Evolutionary conservation across 1,140 invertebrate genomes (phyloP), one percentile per base, ranked within the genome.

Genomic region (Anoplolepis gracilipes): DNA sequence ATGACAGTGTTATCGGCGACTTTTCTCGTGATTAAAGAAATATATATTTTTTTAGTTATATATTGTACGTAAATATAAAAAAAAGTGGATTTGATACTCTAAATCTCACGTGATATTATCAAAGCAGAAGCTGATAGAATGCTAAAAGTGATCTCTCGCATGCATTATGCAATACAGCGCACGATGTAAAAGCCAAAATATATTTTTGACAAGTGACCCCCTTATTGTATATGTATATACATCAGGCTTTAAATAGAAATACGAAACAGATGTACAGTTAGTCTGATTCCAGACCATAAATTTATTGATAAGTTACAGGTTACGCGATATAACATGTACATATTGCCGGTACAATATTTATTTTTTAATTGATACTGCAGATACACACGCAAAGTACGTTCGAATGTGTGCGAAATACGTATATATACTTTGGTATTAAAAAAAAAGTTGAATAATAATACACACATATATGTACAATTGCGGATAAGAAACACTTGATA

Each of bases 1-100:
- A 55, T 53, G 8, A 53, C 22, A 28, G n/a, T 30, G 22, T 76
- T 19, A 22, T 62, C 39, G 16, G 46, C 19, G 22, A 67, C 22
- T 3, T 79, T 53, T 10, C n/a, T 53, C 25, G 16, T 49, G 22
- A 69, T 79, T 79, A 30, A 79, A 79, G 62, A 0, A 79, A 79
- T 42, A 42, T 55, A 79, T 79, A 79, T 79, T 79, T 79, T 79
- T 10, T 79, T 69, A 69, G 64, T 39, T 69, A 7, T 69, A 69
- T 55, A 78, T 78, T 36, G 42, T 79, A 65, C n/a, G 36, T 42
- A 3, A 39, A 39, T 22, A 49, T 16, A 19, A 10, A 57, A 53
- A 69, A 67, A 53, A 39, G 28, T 49, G 33, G 10, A 79, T 79
- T 79, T 30, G 25, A 4, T 36, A 36, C 22, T 28, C 22, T 22